A percentile compares a stretch with the other conserved stretches of the same genome.
Evolutionary conservation across 1,140 invertebrate species (phyloP).

Genomic region (Aleiodes sp.): DNA sequence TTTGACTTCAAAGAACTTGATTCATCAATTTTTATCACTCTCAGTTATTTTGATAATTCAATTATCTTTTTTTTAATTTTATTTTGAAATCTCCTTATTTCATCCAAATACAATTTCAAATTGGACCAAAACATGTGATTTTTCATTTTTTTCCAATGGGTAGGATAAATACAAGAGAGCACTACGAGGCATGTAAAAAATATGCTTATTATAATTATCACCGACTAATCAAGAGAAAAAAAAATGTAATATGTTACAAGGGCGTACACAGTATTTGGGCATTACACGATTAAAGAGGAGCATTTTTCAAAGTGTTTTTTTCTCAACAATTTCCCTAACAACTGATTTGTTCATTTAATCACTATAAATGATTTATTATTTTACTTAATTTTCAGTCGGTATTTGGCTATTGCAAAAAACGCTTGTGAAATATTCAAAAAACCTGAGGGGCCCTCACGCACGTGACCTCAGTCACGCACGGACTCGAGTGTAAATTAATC

Average conservation of each 20-base stretch:
- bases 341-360: slow-evolving; percentile 15
- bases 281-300: slow-evolving; percentile 20
- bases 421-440: slow-evolving; percentile 10
- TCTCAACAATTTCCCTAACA: not conserved
- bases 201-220: slow-evolving; percentile 63
- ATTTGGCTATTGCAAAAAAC: slow-evolving; percentile 34
- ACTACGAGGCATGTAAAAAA: slow-evolving; percentile 62
- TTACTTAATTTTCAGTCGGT: slow-evolving; percentile 29
- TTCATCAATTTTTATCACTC: too few relatives aligned
- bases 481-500: slow-evolving; percentile 8
- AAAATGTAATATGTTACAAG: slow-evolving; percentile 64
- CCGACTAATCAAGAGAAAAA: slow-evolving; percentile 54
- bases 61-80: too few relatives aligned
- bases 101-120: too few relatives aligned
- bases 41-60: too few relatives aligned
- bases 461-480: not conserved
- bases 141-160: not conserved
- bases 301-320: not conserved
- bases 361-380: not conserved
- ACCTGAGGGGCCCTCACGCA: slow-evolving; percentile 11
- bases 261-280: slow-evolving; percentile 49
- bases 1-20: too few relatives aligned
- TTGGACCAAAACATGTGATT: not conserved
- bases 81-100: too few relatives aligned
- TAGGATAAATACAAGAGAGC: slow-evolving; percentile 40